These are phyloP conservation scores for Lophochroa leadbeateri DNA, from an alignment of 2,113 vertebrate genomes.

Conservation along the genomic window DNA sequence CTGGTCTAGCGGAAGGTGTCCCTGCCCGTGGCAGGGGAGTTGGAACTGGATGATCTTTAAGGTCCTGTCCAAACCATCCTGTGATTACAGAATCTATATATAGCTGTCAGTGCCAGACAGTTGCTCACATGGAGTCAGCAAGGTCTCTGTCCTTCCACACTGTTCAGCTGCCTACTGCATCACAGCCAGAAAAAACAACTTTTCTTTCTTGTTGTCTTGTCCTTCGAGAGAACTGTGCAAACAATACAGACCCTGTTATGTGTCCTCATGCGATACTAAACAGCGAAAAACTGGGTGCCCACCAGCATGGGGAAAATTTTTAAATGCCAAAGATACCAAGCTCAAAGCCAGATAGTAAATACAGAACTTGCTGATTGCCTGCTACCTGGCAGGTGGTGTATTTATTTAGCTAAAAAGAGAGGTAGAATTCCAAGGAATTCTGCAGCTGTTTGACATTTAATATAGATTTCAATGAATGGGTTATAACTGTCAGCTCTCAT, in stretches of 20 bases:
- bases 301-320: not conserved
- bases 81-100: not conserved
- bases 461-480: not conserved
- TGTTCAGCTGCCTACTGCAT: not conserved
- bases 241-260: not conserved
- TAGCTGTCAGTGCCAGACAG: not conserved
- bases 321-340: not conserved
- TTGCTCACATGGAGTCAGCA: not conserved
- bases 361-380: not conserved
- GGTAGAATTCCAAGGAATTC: not conserved
- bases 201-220: not conserved
- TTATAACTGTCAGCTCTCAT: not conserved
- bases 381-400: not conserved
- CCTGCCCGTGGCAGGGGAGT: not conserved
- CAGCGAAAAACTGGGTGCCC: not conserved
- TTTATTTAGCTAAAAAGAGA: not conserved
- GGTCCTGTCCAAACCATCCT: not conserved
- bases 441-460: conserved; percentile 17
- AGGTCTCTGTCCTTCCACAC: not conserved
- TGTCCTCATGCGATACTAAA: not conserved
- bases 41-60: not conserved
- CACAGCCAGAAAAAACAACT: not conserved
- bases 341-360: not conserved
- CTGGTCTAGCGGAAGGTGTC: not conserved
- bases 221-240: not conserved